Evolutionary conservation across 2,113 vertebrate genomes (phyloP).

Genomic region (Fregata magnificens): DNA sequence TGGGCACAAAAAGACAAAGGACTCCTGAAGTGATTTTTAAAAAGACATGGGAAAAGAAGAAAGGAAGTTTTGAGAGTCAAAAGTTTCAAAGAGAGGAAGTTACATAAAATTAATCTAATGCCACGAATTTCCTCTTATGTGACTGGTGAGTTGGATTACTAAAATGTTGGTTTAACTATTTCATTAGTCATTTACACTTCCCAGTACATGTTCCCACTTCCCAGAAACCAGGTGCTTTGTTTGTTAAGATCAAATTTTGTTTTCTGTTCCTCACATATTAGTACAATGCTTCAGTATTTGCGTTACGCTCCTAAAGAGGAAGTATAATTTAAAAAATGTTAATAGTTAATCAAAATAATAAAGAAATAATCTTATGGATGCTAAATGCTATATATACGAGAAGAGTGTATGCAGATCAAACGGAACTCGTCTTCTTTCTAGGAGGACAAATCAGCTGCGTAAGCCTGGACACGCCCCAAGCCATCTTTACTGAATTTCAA

Average conservation of each 20-base stretch:
- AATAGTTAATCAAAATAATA: not conserved
- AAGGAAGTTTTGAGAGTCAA: not conserved
- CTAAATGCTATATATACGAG: not conserved
- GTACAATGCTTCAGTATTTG: not conserved
- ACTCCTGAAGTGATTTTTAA: not conserved
- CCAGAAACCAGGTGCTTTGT: not conserved
- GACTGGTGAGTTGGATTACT: not conserved
- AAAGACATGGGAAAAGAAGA: not conserved
- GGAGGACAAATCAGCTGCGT: not conserved
- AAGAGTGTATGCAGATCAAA: not conserved
- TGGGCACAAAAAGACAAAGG: not conserved
- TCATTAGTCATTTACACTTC: not conserved
- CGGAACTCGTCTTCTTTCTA: not conserved
- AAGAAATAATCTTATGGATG: not conserved
- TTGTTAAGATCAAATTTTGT: not conserved
- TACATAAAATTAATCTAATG: not conserved
- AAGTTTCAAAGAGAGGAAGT: not conserved
- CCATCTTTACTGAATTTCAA: not conserved
- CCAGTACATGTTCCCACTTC: not conserved
- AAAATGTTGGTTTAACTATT: not conserved
- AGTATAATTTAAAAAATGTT: not conserved
- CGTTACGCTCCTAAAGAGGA: not conserved
- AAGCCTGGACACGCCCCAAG: not conserved
- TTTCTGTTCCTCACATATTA: not conserved
- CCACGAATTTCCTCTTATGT: not conserved